Evolutionary conservation across 2,113 vertebrate genomes (phyloP).

Genomic region (Drymodes brunneopygia): DNA sequence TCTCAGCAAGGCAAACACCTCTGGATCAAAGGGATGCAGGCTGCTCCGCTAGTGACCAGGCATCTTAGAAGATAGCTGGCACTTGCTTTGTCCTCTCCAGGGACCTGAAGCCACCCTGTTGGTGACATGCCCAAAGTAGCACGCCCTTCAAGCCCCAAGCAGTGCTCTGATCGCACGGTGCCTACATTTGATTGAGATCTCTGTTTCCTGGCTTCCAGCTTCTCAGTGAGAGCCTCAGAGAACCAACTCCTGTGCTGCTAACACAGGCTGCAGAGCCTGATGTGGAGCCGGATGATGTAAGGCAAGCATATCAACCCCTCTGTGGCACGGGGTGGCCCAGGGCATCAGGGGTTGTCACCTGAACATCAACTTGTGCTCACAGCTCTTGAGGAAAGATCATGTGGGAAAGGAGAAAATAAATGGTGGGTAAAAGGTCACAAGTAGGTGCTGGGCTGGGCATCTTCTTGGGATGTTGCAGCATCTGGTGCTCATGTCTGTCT

Average conservation of each 20-base stretch:
- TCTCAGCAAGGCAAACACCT: neutral
- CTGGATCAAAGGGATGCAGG: conserved; percentile 24
- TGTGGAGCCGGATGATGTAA: neutral
- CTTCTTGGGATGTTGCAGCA: neutral
- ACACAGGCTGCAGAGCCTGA: neutral
- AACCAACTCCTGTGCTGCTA: neutral
- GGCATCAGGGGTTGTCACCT: neutral
- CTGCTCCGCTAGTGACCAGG: neutral
- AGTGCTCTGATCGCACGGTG: neutral
- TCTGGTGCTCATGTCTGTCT: neutral
- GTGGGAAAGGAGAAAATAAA: neutral
- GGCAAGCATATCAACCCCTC: neutral
- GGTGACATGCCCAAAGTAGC: neutral
- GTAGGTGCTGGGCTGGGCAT: neutral
- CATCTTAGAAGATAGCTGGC: neutral
- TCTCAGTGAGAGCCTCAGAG: neutral
- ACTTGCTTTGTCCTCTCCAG: neutral
- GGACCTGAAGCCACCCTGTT: neutral
- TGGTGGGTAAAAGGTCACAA: neutral
- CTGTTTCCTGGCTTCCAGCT: neutral
- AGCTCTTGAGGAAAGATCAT: neutral
- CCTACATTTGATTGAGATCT: neutral
- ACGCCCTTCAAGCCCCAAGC: accelerated
- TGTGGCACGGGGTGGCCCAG: accelerated
- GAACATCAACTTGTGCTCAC: neutral